Evolutionary conservation across 2,113 vertebrate genomes (phyloP), one percentile per base, ranked within the genome.

Genomic region (Gorsachius goisagi): DNA sequence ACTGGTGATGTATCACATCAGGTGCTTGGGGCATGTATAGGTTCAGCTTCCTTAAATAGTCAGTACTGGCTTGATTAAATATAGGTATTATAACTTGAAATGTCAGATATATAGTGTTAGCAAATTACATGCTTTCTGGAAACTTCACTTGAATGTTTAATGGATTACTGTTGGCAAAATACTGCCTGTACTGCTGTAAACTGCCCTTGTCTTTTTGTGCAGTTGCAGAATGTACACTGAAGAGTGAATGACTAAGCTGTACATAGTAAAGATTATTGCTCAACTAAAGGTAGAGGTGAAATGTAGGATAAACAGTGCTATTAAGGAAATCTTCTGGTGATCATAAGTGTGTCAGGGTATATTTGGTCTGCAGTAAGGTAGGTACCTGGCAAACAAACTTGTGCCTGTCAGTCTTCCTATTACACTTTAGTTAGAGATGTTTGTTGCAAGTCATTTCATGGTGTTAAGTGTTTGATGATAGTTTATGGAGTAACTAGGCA

Each of bases 401-500:
- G 95, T 96, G 94, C 95, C 89, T 94, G 95, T 97, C 96, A 96
- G 56, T 97, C 96, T 88, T 39, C 1, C 60, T 24, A 0, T 75
- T 72, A n/a, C 1, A 11, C 87, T n/a, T 32, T 44, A 44, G 62
- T 32, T 8, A 23, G 86, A 52, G 89, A 9, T 93, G 95, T 82
- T 93, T 87, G 89, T 85, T 68, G 66, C 30, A 6, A 52, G 89
- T 45, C 35, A 12, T 72, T 81, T 67, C 23, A 5, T 66, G 32
- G 80, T 13, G 80, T 60, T 56, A 86, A 92, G 95, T 74, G 93
- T 95, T 90, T 84, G 94, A 26, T 90, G 79, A 92, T 77, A 56
- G 77, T 85, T 88, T 53, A 45, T 75, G 89, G 81, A 87, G 96
- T 97, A 93, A 28, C 96, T 55, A 96, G 89, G 96, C 96, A 96